Base-by-base conservation (phyloP, 2,113 vertebrate genomes). In the Carassius auratus region DNA sequence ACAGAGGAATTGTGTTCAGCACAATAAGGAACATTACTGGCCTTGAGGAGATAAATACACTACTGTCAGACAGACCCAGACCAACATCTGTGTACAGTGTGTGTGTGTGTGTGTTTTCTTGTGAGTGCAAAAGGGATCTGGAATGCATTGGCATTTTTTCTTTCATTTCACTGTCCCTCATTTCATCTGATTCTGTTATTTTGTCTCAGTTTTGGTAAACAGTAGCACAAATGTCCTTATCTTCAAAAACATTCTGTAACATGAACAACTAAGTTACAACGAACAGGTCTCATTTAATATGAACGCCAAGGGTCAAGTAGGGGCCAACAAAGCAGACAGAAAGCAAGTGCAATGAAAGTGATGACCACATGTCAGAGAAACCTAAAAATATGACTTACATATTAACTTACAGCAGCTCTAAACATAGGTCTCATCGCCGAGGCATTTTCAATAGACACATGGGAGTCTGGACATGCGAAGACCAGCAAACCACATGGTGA, bases 351-450 rank as follows among this genome's bases (percentile, higher is more conserved):
- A 52, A 68, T 79, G 61, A 80, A 77, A 79, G 48, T 33, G 64
- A 33, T 64, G 38, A 82, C 50, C 59, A 69, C 77, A 84, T 68
- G 48, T 59, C 66, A 52, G 64, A 85, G 73, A 57, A 84, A 89
- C 87, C 87, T 92, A 91, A 87, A 92, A 93, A 92, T 93, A 94
- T 90, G 61, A 81, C 64, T 0, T 86, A 88, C 91, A 89, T 76
- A 68, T 76, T 86, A 85, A 87, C 92, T 94, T 94, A 90, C 90
- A 86, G 69, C 88, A 88, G 87, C 71, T 88, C 89, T 90, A 89
- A 89, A 91, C 90, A 84, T 87, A 86, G 90, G 87, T 73, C 36
- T 57, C 91, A 88, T 88, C 86, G 73, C 86, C 76, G 87, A 86
- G 83, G 84, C 83, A 91, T 89, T 93, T 88, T 87, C 81, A 81